Conservation (phyloP, 2,113 vertebrate genomes). For the Rhabdomys dilectus region DNA sequence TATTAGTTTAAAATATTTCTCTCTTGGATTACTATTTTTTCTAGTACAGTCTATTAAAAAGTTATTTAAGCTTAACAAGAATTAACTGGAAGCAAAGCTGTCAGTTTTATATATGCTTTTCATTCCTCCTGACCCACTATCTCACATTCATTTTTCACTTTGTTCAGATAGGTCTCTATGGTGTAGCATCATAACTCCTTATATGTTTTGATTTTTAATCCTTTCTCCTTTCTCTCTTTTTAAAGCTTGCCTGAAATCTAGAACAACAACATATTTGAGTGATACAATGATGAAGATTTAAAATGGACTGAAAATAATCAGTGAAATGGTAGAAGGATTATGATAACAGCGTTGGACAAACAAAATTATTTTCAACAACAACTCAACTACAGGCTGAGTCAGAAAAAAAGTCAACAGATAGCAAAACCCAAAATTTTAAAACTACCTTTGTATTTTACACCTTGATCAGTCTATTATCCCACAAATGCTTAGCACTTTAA, state of each 20-base stretch:
- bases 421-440: background rate
- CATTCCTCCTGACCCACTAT: background rate
- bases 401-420: conserved; percentile 47
- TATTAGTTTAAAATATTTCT: background rate
- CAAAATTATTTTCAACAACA: background rate
- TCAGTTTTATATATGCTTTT: background rate
- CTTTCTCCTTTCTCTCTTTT: too few species aligned
- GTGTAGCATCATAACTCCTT: background rate
- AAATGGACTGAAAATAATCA: background rate
- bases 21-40: background rate
- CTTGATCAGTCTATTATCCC: background rate
- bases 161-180: conserved; percentile 34
- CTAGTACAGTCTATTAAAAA: background rate
- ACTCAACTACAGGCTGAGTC: background rate
- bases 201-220: background rate
- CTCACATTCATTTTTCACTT: background rate
- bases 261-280: background rate
- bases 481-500: background rate
- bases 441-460: conserved; percentile 15
- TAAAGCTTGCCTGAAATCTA: background rate
- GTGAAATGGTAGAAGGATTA: conserved; percentile 23
- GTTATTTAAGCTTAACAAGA: background rate
- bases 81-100: background rate
- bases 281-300: background rate
- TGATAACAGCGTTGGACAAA: conserved; percentile 2